Evolutionary conservation across 2,113 vertebrate genomes (phyloP), one percentile per base, ranked within the genome.

Genomic region (Mastomys coucha): DNA sequence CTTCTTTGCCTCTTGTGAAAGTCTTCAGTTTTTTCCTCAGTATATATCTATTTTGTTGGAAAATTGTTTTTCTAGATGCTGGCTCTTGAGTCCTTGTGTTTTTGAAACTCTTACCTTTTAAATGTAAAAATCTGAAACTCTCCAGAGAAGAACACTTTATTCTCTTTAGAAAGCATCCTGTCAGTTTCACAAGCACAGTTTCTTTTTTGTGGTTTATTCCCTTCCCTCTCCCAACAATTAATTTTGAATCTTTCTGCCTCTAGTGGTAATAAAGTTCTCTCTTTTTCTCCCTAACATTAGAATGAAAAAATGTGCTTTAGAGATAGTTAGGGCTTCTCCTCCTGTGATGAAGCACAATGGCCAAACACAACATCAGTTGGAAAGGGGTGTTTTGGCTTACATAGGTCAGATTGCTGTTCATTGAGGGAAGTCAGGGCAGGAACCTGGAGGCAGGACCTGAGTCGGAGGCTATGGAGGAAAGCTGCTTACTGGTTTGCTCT

Each of bases 81-180:
- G 84, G 89, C 69, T 87, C 26, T 92, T 7, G 89, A 96, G 91
- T 39, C 77, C 96, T 58, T 65, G 58, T 94, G 73, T 89, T 93
- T 95, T 53, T 96, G 95, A 97, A 88, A 91, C 60, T 2, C 51
- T 84, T 97, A 97, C 96, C 58, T 20, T 92, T 96, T 86, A 82
- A 92, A 88, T 95, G 53, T 85, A n/a, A 96, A 85, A 45, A 76
- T 67, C 85, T 60, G 56, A 77, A 91, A 89, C 28, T 91, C 85
- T 86, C 16, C 26, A 7, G n/a, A 85, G 80, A 95, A 91, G 45
- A 73, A 22, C 67, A 91, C 9, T 92, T 45, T 96, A 92, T 96
- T 97, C 93, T 94, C 82, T 90, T 93, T 51, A 78, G 88, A 93
- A 93, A 91, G 7, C 36, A 16, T 95, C 93, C 65, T 82, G 31